Evolutionary conservation across 2,888 invertebrate species (phyloP).

Genomic region (Hypsopygia costalis): DNA sequence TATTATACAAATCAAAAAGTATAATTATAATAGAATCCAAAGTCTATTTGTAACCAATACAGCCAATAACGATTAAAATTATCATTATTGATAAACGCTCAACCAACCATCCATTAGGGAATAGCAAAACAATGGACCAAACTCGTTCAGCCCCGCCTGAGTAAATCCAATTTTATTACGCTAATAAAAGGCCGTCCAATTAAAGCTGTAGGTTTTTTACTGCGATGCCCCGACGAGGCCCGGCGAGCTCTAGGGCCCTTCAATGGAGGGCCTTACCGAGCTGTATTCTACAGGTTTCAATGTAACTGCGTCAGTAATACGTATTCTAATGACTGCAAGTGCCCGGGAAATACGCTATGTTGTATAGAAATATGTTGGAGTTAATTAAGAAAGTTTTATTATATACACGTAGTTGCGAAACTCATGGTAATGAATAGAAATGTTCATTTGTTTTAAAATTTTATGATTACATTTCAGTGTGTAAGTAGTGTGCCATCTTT

Average conservation of each 20-base stretch:
- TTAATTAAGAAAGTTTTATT: too few relatives aligned
- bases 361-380: too few relatives aligned
- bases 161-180: constrained; percentile 74
- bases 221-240: constrained; percentile 40
- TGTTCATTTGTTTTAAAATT: too few relatives aligned
- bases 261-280: constrained; percentile 40
- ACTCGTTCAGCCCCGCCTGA: constrained; percentile 38
- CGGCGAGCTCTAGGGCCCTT: constrained; percentile 42
- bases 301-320: constrained; percentile 3
- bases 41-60: too few relatives aligned
- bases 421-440: too few relatives aligned
- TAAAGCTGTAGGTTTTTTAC: constrained; percentile 68
- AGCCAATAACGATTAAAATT: too few relatives aligned
- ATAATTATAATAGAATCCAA: too few relatives aligned
- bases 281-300: constrained; percentile 20
- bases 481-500: too few relatives aligned
- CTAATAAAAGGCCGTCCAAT: constrained; percentile 77
- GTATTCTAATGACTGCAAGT: constrained; percentile 6
- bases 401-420: too few relatives aligned
- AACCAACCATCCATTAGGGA: constrained; percentile 42
- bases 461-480: too few relatives aligned
- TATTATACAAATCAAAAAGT: too few relatives aligned
- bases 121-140: constrained; percentile 49
- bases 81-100: constrained; percentile 17
- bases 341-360: neutral